Conservation (phyloP, 2,888 invertebrate genomes). For the Athalia circularis region DNA sequence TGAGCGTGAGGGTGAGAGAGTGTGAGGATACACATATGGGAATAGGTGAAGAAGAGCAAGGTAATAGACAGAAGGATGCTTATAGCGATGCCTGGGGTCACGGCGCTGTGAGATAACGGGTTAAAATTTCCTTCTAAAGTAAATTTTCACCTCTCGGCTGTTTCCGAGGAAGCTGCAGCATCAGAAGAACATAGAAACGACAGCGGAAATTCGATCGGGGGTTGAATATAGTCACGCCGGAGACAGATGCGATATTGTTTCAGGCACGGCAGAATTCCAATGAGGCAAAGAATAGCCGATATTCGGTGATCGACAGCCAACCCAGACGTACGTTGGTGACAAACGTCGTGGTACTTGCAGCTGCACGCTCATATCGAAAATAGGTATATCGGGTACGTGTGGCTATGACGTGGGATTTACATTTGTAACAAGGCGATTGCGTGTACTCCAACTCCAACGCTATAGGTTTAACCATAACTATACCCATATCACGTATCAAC, state of each 20-base stretch:
- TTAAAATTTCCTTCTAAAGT: slow-evolving; percentile 33
- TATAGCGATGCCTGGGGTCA: slow-evolving; percentile 1
- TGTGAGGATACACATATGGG: background rate
- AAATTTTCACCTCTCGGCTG: slow-evolving; percentile 28
- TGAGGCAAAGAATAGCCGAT: slow-evolving; percentile 58
- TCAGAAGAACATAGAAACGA: slow-evolving; percentile 45
- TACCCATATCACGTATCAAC: background rate
- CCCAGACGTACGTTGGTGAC: slow-evolving; percentile 62
- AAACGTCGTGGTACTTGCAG: slow-evolving; percentile 56
- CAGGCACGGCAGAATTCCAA: slow-evolving; percentile 64
- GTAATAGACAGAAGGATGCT: background rate
- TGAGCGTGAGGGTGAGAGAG: background rate
- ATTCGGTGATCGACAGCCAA: slow-evolving; percentile 64
- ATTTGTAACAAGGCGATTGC: slow-evolving; percentile 17
- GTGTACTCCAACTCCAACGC: too few species aligned
- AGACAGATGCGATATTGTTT: slow-evolving; percentile 66
- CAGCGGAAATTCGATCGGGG: slow-evolving; percentile 60
- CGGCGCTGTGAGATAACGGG: slow-evolving; percentile 27
- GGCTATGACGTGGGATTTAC: slow-evolving; percentile 25
- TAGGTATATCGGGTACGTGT: slow-evolving; percentile 1
- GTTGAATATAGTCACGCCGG: slow-evolving; percentile 44
- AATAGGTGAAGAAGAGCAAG: background rate
- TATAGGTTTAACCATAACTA: too few species aligned
- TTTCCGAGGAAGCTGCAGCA: slow-evolving; percentile 33
- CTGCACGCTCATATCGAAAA: slow-evolving; percentile 18